Conservation (phyloP, 1,140 invertebrate species). For the Macrocentrus cingulum region DNA sequence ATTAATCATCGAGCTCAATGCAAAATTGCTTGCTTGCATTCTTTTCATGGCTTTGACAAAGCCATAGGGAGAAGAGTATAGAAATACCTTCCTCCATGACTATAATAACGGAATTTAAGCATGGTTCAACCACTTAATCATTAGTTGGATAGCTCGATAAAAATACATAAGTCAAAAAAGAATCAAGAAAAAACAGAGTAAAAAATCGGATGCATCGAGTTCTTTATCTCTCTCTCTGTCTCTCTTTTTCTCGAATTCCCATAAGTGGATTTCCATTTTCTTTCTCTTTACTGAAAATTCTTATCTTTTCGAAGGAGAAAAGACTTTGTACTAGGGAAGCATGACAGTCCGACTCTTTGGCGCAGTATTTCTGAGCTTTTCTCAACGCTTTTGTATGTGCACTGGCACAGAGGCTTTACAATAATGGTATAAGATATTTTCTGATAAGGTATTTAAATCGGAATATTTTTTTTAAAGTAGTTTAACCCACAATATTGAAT, state of each 20-base stretch:
- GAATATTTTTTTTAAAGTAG: too few species aligned
- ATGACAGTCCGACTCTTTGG: neutral
- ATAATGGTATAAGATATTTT: too few species aligned
- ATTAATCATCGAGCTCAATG: slow-evolving; percentile 22
- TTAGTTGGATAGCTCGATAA: neutral
- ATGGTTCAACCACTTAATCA: neutral
- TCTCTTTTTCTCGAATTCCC: neutral
- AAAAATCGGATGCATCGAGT: neutral
- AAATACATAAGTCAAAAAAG: too few species aligned
- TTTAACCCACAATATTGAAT: too few species aligned
- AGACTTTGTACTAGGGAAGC: slow-evolving; percentile 3
- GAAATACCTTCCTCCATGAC: slow-evolving; percentile 1
- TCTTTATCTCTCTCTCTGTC: too few species aligned
- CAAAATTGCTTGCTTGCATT: slow-evolving; percentile 3
- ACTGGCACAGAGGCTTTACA: too few species aligned
- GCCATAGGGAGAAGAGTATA: neutral
- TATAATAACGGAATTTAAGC: too few species aligned
- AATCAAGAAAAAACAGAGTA: neutral
- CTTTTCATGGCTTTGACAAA: neutral
- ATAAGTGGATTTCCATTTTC: slow-evolving; percentile 10
- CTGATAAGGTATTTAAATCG: too few species aligned
- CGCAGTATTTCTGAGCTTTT: neutral
- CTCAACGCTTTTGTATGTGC: neutral
- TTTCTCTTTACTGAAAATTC: neutral
- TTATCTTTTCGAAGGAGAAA: neutral